phyloP scores from a whole-genome alignment of 2,888 invertebrate genomes.

The Dyspetes luteomarginatus region DNA sequence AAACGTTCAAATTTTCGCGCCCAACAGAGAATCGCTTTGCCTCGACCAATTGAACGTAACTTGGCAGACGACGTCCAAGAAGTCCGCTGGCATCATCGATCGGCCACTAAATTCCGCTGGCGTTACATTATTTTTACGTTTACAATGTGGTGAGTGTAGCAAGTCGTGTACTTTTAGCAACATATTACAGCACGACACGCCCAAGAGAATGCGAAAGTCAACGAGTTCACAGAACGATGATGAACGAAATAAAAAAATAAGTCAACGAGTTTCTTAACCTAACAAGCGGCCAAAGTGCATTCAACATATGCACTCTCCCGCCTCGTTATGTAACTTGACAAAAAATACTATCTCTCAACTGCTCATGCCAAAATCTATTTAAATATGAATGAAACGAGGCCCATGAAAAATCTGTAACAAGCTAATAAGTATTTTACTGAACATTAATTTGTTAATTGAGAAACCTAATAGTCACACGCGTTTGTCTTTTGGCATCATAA shows the following conservation, averaged over 20 bases:
- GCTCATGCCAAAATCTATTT: constrained; percentile 64
- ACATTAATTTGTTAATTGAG: constrained; percentile 5
- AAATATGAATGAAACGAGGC: constrained; percentile 52
- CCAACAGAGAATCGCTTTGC: constrained; percentile 2
- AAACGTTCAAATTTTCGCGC: constrained; percentile 56
- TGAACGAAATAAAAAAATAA: constrained; percentile 26
- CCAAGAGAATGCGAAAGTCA: not conserved
- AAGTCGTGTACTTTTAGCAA: constrained; percentile 10
- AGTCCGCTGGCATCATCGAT: constrained; percentile 50
- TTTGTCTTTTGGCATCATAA: not conserved
- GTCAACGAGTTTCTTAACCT: constrained; percentile 40
- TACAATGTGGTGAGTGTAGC: constrained; percentile 10
- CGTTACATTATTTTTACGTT: constrained; percentile 4
- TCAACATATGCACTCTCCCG: constrained; percentile 49
- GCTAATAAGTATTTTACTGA: not conserved
- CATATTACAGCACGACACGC: not conserved
- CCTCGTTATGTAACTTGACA: constrained; percentile 57
- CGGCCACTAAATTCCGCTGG: constrained; percentile 17
- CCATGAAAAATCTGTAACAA: constrained; percentile 5
- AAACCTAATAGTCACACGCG: not conserved
- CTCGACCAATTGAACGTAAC: constrained; percentile 11
- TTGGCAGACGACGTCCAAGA: constrained; percentile 34
- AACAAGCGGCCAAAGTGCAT: constrained; percentile 52
- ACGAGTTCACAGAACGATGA: not conserved
- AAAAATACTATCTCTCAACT: constrained; percentile 45